phyloP scores from a whole-genome alignment of 2,888 invertebrate genomes.

The Drosophila vallismaia region DNA sequence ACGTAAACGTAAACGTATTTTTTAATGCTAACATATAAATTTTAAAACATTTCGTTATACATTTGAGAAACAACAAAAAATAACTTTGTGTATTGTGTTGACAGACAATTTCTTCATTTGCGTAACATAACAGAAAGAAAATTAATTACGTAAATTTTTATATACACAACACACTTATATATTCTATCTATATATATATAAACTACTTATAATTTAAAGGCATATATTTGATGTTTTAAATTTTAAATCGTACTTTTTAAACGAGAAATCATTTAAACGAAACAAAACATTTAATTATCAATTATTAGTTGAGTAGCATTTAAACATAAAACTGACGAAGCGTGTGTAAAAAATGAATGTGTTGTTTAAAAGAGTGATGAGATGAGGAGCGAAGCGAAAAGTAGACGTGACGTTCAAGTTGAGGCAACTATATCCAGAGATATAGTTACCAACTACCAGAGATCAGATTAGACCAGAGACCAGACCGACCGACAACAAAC shows the following conservation, averaged over 20 bases:
- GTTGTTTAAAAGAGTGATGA: slow-evolving; percentile 60
- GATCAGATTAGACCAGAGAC: no score
- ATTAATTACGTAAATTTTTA: slow-evolving; percentile 41
- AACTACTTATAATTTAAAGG: slow-evolving; percentile 58
- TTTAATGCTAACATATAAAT: slow-evolving; percentile 38
- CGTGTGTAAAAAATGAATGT: slow-evolving; percentile 78
- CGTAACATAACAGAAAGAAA: slow-evolving; percentile 54
- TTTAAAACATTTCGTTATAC: slow-evolving; percentile 40
- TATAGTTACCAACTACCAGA: slow-evolving; percentile 38
- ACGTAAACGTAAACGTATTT: background rate
- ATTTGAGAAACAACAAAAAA: slow-evolving; percentile 13
- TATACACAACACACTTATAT: slow-evolving; percentile 59
- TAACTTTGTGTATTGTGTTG: slow-evolving; percentile 33
- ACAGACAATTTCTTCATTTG: slow-evolving; percentile 54
- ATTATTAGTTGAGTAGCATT: slow-evolving; percentile 71
- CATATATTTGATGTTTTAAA: slow-evolving; percentile 66
- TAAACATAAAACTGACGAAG: slow-evolving; percentile 82
- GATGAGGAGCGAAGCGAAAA: slow-evolving; percentile 24
- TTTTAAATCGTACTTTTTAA: slow-evolving; percentile 69
- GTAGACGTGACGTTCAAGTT: slow-evolving; percentile 57
- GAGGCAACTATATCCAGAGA: slow-evolving; percentile 29
- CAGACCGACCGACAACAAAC: slow-evolving; percentile 45
- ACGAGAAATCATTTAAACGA: slow-evolving; percentile 56
- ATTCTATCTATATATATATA: slow-evolving; percentile 27
- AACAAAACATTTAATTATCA: slow-evolving; percentile 60